Percentiles rank a stretch among this genome's conserved stretches.
Evolutionary conservation across 2,797 vertebrate species (phyloP).

Genomic region (Coluber constrictor): DNA sequence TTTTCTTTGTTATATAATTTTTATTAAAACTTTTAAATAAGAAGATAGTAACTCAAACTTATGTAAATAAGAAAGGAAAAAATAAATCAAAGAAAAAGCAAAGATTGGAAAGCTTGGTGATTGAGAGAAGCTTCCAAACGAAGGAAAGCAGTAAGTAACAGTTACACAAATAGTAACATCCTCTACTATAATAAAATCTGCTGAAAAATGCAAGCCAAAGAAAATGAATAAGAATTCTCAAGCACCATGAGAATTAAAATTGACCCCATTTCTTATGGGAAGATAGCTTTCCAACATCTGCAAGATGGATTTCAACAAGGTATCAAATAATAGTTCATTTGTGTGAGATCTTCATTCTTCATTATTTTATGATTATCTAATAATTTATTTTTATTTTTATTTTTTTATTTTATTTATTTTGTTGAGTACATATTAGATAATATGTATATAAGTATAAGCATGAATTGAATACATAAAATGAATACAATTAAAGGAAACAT

Average conservation of each 20-base stretch:
- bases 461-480: too few relatives aligned
- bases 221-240: background rate
- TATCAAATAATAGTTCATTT: background rate
- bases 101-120: background rate
- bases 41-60: background rate
- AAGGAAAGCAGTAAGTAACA: background rate
- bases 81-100: background rate
- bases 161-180: background rate
- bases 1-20: background rate
- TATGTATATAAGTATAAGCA: too few relatives aligned
- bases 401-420: too few relatives aligned
- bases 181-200: background rate
- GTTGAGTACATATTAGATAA: too few relatives aligned
- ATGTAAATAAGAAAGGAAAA: background rate
- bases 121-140: background rate
- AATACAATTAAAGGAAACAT: too few relatives aligned
- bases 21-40: background rate
- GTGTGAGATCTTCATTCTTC: background rate
- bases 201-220: background rate
- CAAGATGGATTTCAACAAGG: background rate
- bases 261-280: background rate
- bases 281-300: background rate
- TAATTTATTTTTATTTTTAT: background rate
- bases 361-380: background rate
- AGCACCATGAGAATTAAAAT: background rate